Evolutionary conservation across 2,888 invertebrate species (phyloP).

Genomic region (Macrophya annulata): DNA sequence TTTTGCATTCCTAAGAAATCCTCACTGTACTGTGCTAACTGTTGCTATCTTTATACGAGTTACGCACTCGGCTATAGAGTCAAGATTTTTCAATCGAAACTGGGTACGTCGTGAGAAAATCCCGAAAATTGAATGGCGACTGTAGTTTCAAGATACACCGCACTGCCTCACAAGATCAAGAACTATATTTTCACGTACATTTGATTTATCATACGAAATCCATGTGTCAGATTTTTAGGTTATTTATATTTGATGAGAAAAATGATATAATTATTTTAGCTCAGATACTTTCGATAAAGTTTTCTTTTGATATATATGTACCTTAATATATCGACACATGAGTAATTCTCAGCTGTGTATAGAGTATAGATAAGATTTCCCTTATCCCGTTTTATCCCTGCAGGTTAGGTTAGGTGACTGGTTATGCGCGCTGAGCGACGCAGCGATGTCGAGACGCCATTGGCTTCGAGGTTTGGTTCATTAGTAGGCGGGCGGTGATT

Average conservation of each 20-base stretch:
- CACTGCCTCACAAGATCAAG: no score
- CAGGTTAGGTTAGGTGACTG: constrained; percentile 4
- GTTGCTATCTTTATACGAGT: not conserved
- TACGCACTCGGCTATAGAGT: not conserved
- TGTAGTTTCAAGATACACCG: no score
- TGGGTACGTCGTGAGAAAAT: not conserved
- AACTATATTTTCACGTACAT: no score
- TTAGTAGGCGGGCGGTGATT: constrained; percentile 72
- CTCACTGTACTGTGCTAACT: not conserved
- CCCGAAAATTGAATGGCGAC: no score
- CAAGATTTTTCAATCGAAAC: constrained; percentile 22
- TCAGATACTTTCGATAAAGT: not conserved
- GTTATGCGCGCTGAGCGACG: constrained; percentile 47
- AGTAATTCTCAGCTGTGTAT: no score
- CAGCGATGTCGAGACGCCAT: constrained; percentile 63
- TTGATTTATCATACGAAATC: no score
- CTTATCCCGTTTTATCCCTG: constrained; percentile 33
- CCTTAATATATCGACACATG: not conserved
- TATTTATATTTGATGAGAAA: no score
- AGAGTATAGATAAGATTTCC: constrained; percentile 1
- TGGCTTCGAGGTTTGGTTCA: constrained; percentile 74
- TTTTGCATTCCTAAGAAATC: constrained; percentile 19
- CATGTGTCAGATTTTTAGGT: no score
- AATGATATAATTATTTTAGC: no score
- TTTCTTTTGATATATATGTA: not conserved